These are phyloP conservation scores for Petrophora chlorosata DNA, from an alignment of 2,888 invertebrate genomes.

Conservation along the genomic window DNA sequence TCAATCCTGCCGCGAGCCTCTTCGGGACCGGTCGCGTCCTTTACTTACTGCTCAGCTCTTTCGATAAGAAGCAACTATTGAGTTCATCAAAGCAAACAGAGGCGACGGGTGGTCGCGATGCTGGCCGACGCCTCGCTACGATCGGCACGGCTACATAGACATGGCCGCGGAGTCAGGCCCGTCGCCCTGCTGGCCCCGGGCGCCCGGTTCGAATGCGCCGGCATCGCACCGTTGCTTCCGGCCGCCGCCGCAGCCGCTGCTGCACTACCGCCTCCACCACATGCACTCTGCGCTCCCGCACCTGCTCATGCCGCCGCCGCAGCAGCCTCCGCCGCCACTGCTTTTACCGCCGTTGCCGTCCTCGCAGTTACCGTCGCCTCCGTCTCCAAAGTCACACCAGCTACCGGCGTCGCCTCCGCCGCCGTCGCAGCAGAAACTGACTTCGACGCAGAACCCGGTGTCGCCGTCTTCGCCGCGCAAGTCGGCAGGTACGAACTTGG, in stretches of 20 bases:
- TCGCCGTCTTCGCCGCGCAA: too few relatives aligned
- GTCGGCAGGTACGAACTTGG: too few relatives aligned
- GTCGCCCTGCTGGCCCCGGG: constrained; percentile 37
- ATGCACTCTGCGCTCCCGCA: too few relatives aligned
- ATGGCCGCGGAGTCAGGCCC: constrained; percentile 64
- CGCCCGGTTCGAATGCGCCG: constrained; percentile 5
- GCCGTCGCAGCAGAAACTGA: too few relatives aligned
- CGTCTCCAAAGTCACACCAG: too few relatives aligned
- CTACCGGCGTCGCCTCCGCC: too few relatives aligned
- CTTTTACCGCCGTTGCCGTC: neutral
- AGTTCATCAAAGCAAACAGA: constrained; percentile 54
- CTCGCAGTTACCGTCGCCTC: constrained; percentile 6
- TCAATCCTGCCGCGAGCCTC: constrained; percentile 74
- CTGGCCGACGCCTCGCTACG: constrained; percentile 60
- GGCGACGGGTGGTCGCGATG: constrained; percentile 62
- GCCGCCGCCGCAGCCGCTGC: constrained; percentile 23
- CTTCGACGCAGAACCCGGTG: too few relatives aligned
- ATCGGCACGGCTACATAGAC: constrained; percentile 83
- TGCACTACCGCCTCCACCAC: neutral
- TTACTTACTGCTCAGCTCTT: constrained; percentile 32
- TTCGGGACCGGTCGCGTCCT: constrained; percentile 69
- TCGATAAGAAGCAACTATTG: constrained; percentile 51
- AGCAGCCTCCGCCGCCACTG: neutral
- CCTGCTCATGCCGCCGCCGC: neutral
- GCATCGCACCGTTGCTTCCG: constrained; percentile 46